Conservation (phyloP, 1,140 invertebrate genomes). For the Drosophila saltans region DNA sequence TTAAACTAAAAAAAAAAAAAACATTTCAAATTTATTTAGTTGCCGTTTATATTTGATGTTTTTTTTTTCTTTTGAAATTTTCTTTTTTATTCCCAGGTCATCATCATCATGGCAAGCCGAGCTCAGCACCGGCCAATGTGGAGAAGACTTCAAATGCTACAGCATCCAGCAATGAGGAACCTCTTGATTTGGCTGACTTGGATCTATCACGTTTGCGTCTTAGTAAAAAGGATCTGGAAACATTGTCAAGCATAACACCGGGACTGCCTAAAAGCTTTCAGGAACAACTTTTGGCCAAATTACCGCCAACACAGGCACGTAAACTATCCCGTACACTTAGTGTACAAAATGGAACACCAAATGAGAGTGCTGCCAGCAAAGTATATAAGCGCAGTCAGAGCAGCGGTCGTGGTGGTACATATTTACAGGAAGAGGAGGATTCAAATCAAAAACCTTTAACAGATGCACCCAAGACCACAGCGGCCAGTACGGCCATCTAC, state of each 20-base stretch:
- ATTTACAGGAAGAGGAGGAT: slow-evolving; percentile 44
- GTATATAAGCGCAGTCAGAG: slow-evolving; percentile 81
- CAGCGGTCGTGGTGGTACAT: slow-evolving; percentile 59
- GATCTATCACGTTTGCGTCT: slow-evolving; percentile 87
- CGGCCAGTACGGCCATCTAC: slow-evolving; percentile 63
- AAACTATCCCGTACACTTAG: slow-evolving; percentile 86
- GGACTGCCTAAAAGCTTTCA: slow-evolving; percentile 86
- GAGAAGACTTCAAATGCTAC: slow-evolving; percentile 23
- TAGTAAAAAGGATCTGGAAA: slow-evolving; percentile 87
- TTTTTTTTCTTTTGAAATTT: neutral
- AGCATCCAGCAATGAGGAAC: slow-evolving; percentile 72
- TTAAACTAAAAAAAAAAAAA: neutral
- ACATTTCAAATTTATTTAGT: too few species aligned
- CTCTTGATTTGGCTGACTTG: slow-evolving; percentile 86
- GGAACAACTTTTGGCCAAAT: slow-evolving; percentile 86
- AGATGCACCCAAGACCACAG: slow-evolving; percentile 62
- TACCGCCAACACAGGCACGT: slow-evolving; percentile 86
- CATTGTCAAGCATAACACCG: slow-evolving; percentile 87
- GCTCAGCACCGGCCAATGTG: slow-evolving; percentile 49
- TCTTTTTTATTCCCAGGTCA: slow-evolving; percentile 48
- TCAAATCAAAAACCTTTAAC: slow-evolving; percentile 36
- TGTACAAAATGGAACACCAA: slow-evolving; percentile 79
- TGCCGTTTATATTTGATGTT: neutral
- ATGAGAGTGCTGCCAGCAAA: slow-evolving; percentile 35
- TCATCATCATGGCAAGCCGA: slow-evolving; percentile 43